Conservation (phyloP, 2,888 invertebrate genomes). For the Graphium colonna region DNA sequence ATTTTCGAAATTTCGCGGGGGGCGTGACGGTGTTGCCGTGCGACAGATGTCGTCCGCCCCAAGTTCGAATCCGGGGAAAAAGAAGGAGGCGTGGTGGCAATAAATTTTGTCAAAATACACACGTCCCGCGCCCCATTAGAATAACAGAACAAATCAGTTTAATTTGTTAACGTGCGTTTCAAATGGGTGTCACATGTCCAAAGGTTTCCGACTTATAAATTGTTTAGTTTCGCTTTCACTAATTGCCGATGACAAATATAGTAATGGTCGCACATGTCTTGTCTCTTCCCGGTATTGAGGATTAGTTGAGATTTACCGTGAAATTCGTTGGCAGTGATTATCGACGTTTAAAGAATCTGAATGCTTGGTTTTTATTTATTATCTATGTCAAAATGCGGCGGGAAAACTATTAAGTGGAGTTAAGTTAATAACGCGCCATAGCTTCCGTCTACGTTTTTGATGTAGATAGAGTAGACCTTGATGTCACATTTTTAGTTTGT, state of each 20-base stretch:
- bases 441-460: background rate
- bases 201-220: slow-evolving; percentile 55
- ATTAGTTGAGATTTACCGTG: slow-evolving; percentile 19
- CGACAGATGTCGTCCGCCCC: slow-evolving; percentile 76
- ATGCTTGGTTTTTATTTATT: background rate
- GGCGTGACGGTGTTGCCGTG: slow-evolving; percentile 62
- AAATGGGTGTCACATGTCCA: slow-evolving; percentile 75
- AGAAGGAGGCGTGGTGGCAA: slow-evolving; percentile 75
- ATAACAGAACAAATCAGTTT: slow-evolving; percentile 78
- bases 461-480: background rate
- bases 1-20: slow-evolving; percentile 49
- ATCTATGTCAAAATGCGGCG: background rate
- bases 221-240: slow-evolving; percentile 69
- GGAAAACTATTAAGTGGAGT: background rate
- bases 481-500: too few relatives aligned
- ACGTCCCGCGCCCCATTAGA: slow-evolving; percentile 73
- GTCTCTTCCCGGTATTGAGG: slow-evolving; percentile 36
- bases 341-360: slow-evolving; percentile 5
- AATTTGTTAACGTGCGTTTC: slow-evolving; percentile 77
- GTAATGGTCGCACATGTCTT: slow-evolving; percentile 72
- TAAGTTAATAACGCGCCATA: background rate
- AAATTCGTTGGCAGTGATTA: slow-evolving; percentile 11
- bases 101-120: slow-evolving; percentile 80
- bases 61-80: slow-evolving; percentile 45
- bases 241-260: slow-evolving; percentile 77